These are phyloP conservation scores for Cydia amplana DNA, from an alignment of 1,140 invertebrate genomes.

Conservation along the genomic window DNA sequence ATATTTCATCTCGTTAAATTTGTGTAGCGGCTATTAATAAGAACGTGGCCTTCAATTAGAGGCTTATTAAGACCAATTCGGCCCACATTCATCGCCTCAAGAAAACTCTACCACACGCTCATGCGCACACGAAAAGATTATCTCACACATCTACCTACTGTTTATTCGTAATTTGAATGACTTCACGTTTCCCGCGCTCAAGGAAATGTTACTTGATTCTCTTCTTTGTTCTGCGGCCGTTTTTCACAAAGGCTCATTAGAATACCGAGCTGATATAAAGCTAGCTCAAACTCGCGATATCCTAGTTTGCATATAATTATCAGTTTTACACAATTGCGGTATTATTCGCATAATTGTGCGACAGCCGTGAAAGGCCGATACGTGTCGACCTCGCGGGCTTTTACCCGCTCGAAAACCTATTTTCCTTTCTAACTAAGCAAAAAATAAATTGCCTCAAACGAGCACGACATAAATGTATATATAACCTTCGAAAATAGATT, in stretches of 20 bases:
- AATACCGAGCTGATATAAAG: constrained; percentile 48
- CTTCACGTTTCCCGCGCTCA: constrained; percentile 54
- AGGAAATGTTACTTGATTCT: constrained; percentile 48
- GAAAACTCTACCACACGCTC: constrained; percentile 49
- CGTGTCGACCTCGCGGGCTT: constrained; percentile 26
- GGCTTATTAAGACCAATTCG: constrained; percentile 47
- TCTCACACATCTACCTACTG: constrained; percentile 36
- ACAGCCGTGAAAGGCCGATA: constrained; percentile 38
- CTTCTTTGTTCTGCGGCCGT: constrained; percentile 50
- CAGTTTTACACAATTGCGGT: constrained; percentile 33
- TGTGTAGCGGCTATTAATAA: constrained; percentile 40
- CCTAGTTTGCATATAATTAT: constrained; percentile 30
- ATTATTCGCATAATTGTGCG: constrained; percentile 37
- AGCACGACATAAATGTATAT: constrained; percentile 23
- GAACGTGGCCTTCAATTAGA: constrained; percentile 50
- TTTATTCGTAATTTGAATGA: constrained; percentile 46
- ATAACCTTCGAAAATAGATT: constrained; percentile 27
- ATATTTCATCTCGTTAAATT: constrained; percentile 38
- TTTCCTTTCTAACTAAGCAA: constrained; percentile 24
- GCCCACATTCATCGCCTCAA: constrained; percentile 50
- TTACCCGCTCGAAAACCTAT: constrained; percentile 28
- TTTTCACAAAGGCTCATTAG: constrained; percentile 54
- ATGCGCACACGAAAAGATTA: constrained; percentile 34
- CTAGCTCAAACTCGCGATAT: constrained; percentile 39
- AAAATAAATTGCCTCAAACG: constrained; percentile 9